These are phyloP conservation scores for Drosophila mauritiana DNA, from an alignment of 1,140 invertebrate species.

Conservation along the genomic window DNA sequence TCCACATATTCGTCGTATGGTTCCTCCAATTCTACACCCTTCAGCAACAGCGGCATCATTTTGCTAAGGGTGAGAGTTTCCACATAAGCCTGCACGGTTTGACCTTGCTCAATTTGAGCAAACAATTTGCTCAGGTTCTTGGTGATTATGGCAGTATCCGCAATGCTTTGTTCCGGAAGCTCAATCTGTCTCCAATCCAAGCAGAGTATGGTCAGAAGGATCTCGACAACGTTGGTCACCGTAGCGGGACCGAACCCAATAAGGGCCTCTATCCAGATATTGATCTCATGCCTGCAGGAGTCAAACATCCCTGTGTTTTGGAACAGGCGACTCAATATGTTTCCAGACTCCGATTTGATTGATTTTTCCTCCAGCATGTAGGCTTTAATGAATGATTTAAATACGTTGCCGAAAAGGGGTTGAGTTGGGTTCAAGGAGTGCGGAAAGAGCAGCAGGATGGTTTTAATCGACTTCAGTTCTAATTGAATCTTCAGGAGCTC, in stretches of 20 bases:
- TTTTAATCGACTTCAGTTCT: conserved; percentile 88
- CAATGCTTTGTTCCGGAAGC: conserved; percentile 35
- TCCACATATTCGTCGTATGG: conserved; percentile 74
- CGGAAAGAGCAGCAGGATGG: conserved; percentile 87
- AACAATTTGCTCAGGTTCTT: conserved; percentile 71
- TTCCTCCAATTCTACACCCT: conserved; percentile 60
- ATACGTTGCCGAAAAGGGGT: conserved; percentile 86
- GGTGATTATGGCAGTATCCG: conserved; percentile 33
- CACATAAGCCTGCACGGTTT: conserved; percentile 77
- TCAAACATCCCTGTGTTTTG: conserved; percentile 87
- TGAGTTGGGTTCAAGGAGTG: conserved; percentile 86
- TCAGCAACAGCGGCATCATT: conserved; percentile 67
- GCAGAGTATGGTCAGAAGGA: conserved; percentile 60
- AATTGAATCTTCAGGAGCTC: conserved; percentile 81
- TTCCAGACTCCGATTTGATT: conserved; percentile 72
- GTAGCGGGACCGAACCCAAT: conserved; percentile 58
- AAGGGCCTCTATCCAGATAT: conserved; percentile 88
- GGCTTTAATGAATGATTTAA: conserved; percentile 86
- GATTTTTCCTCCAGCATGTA: conserved; percentile 84
- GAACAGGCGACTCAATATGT: conserved; percentile 86
- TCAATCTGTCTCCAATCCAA: conserved; percentile 52
- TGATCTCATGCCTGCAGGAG: conserved; percentile 86
- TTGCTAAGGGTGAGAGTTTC: conserved; percentile 73
- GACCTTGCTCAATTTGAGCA: conserved; percentile 72
- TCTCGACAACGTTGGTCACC: conserved; percentile 58